Percentiles rank a stretch among this genome's conserved stretches.
Evolutionary conservation across 2,797 vertebrate genomes (phyloP).

Genomic region (Chaenodraco wilsoni): DNA sequence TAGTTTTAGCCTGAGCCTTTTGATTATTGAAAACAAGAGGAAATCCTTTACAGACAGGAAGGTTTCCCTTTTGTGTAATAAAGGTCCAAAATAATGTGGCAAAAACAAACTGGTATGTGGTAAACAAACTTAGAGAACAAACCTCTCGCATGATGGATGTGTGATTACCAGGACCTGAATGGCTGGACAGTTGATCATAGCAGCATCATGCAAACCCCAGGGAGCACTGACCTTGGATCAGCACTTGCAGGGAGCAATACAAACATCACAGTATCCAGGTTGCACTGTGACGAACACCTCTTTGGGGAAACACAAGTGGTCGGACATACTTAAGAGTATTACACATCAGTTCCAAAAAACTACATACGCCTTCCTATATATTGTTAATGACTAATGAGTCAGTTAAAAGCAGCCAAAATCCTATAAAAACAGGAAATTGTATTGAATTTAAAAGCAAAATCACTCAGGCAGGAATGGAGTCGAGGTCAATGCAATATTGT

Average conservation of each 20-base stretch:
- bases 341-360: slow-evolving; percentile 59
- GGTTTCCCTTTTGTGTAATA: slow-evolving; percentile 79
- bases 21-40: slow-evolving; percentile 78
- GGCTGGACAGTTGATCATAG: slow-evolving; percentile 57
- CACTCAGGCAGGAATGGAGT: slow-evolving; percentile 60
- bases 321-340: slow-evolving; percentile 60
- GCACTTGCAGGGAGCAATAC: slow-evolving; percentile 36
- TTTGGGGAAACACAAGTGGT: slow-evolving; percentile 35
- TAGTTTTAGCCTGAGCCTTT: slow-evolving; percentile 66
- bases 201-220: slow-evolving; percentile 55
- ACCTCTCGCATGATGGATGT: slow-evolving; percentile 57
- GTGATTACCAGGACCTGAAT: slow-evolving; percentile 47
- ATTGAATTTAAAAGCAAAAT: slow-evolving; percentile 77
- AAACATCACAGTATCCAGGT: slow-evolving; percentile 51
- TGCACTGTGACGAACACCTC: slow-evolving; percentile 45
- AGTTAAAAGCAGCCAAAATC: slow-evolving; percentile 66
- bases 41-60: slow-evolving; percentile 81
- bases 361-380: slow-evolving; percentile 65
- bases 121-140: slow-evolving; percentile 75
- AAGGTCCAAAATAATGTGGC: slow-evolving; percentile 68
- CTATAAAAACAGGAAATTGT: slow-evolving; percentile 81
- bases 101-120: slow-evolving; percentile 76
- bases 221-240: slow-evolving; percentile 44
- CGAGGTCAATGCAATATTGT: slow-evolving; percentile 86
- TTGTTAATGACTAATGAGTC: slow-evolving; percentile 74